Percentiles rank a stretch among this genome's conserved stretches.
These are phyloP conservation scores for Eubasilissa splendida DNA, from an alignment of 2,888 invertebrate species.

Conservation along the genomic window DNA sequence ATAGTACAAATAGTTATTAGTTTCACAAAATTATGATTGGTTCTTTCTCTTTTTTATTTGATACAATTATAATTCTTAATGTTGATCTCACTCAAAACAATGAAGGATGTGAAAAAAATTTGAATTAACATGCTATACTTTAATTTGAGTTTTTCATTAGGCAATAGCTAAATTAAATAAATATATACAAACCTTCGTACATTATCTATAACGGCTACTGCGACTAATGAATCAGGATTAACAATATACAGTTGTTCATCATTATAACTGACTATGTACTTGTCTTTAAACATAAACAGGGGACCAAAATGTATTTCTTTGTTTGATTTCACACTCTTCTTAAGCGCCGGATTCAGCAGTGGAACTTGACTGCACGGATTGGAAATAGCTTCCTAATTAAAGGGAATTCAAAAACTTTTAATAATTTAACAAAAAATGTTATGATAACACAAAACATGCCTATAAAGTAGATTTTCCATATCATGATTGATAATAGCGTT, in stretches of 20 bases:
- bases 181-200: conserved; percentile 70
- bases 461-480: background rate
- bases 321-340: conserved; percentile 60
- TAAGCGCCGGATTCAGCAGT: conserved; percentile 77
- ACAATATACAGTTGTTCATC: conserved; percentile 81
- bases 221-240: conserved; percentile 79
- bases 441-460: background rate
- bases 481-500: background rate
- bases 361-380: conserved; percentile 78
- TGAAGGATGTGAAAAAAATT: background rate
- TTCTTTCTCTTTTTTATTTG: no score
- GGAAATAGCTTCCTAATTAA: conserved; percentile 66
- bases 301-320: conserved; percentile 77
- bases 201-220: conserved; percentile 78
- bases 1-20: no score
- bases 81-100: background rate
- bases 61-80: background rate
- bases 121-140: background rate
- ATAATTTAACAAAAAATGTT: background rate
- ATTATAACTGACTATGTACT: conserved; percentile 83
- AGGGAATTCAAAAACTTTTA: conserved; percentile 7
- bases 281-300: conserved; percentile 78
- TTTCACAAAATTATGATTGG: no score
- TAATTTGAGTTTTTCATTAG: background rate
- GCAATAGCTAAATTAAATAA: conserved; percentile 61